Conservation (phyloP, 2,888 invertebrate genomes). For the Acronicta psi region DNA sequence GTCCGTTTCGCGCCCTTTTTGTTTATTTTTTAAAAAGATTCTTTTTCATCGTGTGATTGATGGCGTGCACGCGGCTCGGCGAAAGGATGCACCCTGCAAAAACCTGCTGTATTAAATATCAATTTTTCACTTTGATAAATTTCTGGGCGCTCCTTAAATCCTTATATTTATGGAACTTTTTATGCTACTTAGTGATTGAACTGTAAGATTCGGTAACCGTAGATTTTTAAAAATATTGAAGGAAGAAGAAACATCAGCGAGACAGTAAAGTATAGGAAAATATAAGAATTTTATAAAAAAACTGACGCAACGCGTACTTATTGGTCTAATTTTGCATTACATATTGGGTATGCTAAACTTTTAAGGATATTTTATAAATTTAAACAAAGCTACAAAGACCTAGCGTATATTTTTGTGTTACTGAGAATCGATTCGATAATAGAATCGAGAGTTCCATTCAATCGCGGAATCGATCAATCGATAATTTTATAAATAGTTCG, state of each 20-base stretch:
- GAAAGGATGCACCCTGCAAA: conserved; percentile 69
- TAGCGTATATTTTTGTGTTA: conserved; percentile 20
- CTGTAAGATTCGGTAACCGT: conserved; percentile 9
- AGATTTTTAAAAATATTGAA: conserved; percentile 4
- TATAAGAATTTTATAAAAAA: no score
- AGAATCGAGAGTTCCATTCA: conserved; percentile 60
- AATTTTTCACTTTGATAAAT: conserved; percentile 80
- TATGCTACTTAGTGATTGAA: conserved; percentile 20
- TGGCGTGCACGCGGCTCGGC: conserved; percentile 59
- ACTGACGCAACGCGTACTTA: no score
- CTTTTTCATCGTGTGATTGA: conserved; percentile 73
- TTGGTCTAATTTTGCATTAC: neutral
- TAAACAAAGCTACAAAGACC: conserved; percentile 4
- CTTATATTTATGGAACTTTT: conserved; percentile 53
- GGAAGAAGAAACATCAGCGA: no score
- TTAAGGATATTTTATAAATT: neutral
- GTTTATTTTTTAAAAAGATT: conserved; percentile 70
- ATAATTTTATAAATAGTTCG: conserved; percentile 63
- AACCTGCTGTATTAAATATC: conserved; percentile 76
- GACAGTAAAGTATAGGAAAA: no score
- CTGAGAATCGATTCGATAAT: conserved; percentile 32
- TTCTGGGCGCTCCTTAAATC: conserved; percentile 52
- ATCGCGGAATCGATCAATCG: conserved; percentile 72
- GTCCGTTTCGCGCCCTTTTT: conserved; percentile 66
- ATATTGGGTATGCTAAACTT: no score